Evolutionary conservation across 2,113 vertebrate genomes (phyloP), one percentile per base, ranked within the genome.

Genomic region (Oreochromis tanganicae): DNA sequence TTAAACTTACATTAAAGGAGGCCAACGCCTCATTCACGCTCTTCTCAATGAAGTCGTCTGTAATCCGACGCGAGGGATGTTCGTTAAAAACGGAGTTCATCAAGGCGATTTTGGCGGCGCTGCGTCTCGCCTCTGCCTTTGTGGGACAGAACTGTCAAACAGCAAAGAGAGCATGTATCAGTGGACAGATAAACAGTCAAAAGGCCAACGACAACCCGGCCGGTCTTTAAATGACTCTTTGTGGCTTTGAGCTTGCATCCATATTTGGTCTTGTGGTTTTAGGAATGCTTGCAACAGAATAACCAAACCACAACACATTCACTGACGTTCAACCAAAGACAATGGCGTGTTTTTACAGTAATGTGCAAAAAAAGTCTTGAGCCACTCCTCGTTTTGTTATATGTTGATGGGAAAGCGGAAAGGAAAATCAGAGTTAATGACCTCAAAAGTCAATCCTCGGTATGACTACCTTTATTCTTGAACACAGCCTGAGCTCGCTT

Each of bases 51-150:
- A 99, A 99, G 27, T 98, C 98, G 3, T 99, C 97, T 0, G 98
- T 98, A 95, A 99, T 99, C 48, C 98, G 96, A 16, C 99, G 97
- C 0, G 98, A 99, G 0, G 99, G 99, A 71, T 99, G 99, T 85
- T 99, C 99, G 2, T 99, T 99, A 89, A 99, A 99, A 52, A 99
- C 99, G 0, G 99, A 99, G 91, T 99, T 99, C 98, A 99, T 99
- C 13, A 99, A 95, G 0, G 99, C 98, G 3, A 99, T 99, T 96
- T 99, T 99, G 13, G 99, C 99, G 0, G 99, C 98, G 2, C 99
- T 99, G 50, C 99, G 94, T 2, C 99, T 95, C 0, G 98, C 99
- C 81, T 99, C 99, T 0, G 99, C 99, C 94, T 99, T 99, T 3
- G 99, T 99, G 2, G 98, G 99, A 36, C 99, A 99, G 94, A 99